Evolutionary conservation across 1,140 invertebrate genomes (phyloP), one percentile per base, ranked within the genome.

Genomic region (Drosophila punjabiensis): DNA sequence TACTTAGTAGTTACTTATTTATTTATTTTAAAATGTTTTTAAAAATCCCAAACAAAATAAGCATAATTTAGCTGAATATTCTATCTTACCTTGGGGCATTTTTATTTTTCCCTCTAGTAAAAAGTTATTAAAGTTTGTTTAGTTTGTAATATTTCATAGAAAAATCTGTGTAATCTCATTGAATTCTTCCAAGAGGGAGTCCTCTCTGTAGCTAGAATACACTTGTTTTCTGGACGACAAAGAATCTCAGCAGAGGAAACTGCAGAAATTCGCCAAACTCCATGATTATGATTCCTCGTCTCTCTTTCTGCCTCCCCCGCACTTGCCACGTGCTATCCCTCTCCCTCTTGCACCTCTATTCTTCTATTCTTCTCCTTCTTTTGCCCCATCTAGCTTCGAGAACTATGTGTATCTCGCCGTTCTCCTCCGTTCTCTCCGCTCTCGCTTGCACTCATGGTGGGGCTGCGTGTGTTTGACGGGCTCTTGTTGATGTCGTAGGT

Each of bases 401-500:
- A 74, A 76, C 55, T 67, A 76, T 65, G 30, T 53, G 32, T 56
- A 41, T 47, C 66, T 50, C 32, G n/a, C 43, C 14, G 55, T 59
- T 30, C 69, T 35, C 28, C 64, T 43, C 53, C 39, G 48, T 37
- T 52, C 58, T 79, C 64, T 41, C 24, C 61, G 24, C 48, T 60
- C 61, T 76, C 60, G 60, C 60, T 64, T 33, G 30, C 64, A 67
- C 64, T 67, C 43, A 28, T 28, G 20, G 35, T 16, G 53, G 55
- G 55, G 59, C 66, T 79, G 76, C 47, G 58, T 82, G 68, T 68
- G 59, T 43, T 50, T 73, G 47, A 56, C n/a, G 55, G 59, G 82
- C 61, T 88, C 74, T 71, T 79, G 78, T 77, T 82, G 85, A 88
- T 90, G 86, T 90, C 86, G 86, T 90, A 90, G 86, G 86, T 90